Base-by-base conservation (phyloP, 1,140 invertebrate genomes). In the Cydia amplana region DNA sequence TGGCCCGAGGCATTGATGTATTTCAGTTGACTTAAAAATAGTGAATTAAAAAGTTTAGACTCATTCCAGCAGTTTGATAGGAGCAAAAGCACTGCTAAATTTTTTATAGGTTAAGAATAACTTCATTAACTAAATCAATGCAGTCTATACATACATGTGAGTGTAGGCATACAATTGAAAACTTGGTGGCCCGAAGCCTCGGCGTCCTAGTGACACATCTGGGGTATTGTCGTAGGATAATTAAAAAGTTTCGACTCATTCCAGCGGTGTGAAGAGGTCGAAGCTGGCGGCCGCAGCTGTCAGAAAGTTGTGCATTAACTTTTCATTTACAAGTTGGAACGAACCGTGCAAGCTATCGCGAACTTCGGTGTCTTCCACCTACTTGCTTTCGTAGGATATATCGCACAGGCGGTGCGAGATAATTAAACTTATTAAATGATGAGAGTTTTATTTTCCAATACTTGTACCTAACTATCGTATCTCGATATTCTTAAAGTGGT, bases 291-390 rank as follows among this genome's bases (percentile, higher is more conserved):
- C 77, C 79, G 78, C 83, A 75, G 75, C 81, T 86, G 85, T 86
- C 84, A 81, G 60, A 80, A 87, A 87, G 79, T 87, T 85, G 78
- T 75, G 79, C 87, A 85, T 88, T 89, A 88, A 88, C 85, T 88
- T 89, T 88, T 88, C 85, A 89, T 89, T 89, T 89, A 81, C 84
- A 88, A 88, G 80, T 88, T 89, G 78, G 74, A 82, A 79, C 80
- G 82, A 84, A 83, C 79, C 80, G 78, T 77, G 73, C 77, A 73
- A 80, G 79, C 83, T 77, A 83, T 85, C 77, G 79, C 75, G 64
- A 83, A 85, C 83, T 85, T 84, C 73, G 78, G 74, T 75, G 78
- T 82, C 51, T 79, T 78, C 74, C 72, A 81, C 73, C 78, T 72
- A 82, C 77, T 81, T 77, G 74, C 75, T 72, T 7, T 46, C 7